Evolutionary conservation across 2,888 invertebrate genomes (phyloP).

Genomic region (Eupithecia subfuscata): DNA sequence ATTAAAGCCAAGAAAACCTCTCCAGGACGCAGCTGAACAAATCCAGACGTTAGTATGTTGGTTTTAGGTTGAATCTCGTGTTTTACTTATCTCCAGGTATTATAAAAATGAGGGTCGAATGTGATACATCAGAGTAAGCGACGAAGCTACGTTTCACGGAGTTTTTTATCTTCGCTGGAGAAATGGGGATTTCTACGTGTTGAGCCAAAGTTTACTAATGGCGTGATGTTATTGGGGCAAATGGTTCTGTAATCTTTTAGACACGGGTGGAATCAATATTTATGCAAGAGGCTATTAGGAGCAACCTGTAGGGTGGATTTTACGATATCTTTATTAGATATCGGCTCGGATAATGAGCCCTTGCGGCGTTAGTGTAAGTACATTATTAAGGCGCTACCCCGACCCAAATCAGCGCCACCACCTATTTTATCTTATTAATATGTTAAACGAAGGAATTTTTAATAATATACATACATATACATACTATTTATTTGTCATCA

Average conservation of each 20-base stretch:
- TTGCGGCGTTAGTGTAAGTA: background rate
- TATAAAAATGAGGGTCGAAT: slow-evolving; percentile 40
- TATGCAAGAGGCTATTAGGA: slow-evolving; percentile 14
- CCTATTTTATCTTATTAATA: too few relatives aligned
- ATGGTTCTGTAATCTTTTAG: slow-evolving; percentile 19
- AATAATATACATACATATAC: too few relatives aligned
- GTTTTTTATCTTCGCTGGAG: slow-evolving; percentile 27
- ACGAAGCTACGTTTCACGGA: slow-evolving; percentile 30
- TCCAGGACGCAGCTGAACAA: slow-evolving; percentile 15
- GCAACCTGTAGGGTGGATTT: background rate
- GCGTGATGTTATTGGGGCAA: slow-evolving; percentile 16
- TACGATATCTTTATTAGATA: background rate
- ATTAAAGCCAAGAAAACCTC: slow-evolving; percentile 35
- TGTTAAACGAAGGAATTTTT: too few relatives aligned
- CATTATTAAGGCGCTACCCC: too few relatives aligned
- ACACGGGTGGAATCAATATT: slow-evolving; percentile 22
- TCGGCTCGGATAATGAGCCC: background rate
- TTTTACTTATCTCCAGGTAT: slow-evolving; percentile 30
- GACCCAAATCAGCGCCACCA: too few relatives aligned
- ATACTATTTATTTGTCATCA: too few relatives aligned
- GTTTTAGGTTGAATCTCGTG: slow-evolving; percentile 15
- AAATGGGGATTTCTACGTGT: slow-evolving; percentile 27
- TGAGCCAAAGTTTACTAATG: slow-evolving; percentile 11
- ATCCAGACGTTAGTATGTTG: slow-evolving; percentile 13
- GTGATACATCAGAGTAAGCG: slow-evolving; percentile 42